Conservation (phyloP, 2,888 invertebrate genomes). For the Saturnia pavonia region DNA sequence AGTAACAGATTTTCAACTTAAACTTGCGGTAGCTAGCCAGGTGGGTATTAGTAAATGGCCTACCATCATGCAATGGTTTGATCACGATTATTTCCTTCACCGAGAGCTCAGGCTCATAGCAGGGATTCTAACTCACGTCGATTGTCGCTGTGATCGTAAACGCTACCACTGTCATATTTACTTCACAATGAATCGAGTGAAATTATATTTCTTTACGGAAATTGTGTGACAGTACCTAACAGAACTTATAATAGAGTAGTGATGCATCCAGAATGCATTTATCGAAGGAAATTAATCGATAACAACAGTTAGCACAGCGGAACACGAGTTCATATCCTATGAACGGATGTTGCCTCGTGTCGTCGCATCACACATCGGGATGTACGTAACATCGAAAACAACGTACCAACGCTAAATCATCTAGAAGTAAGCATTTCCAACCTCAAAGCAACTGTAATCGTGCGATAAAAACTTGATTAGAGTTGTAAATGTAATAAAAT, state of each 20-base stretch:
- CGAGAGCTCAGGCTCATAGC: too few species aligned
- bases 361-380: background rate
- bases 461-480: too few species aligned
- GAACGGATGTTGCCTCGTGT: background rate
- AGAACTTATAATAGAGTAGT: background rate
- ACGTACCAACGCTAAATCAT: background rate
- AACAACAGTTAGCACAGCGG: background rate
- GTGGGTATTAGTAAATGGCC: too few species aligned
- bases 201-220: background rate
- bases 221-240: background rate
- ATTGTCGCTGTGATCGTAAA: too few species aligned
- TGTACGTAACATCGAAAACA: background rate
- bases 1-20: too few species aligned
- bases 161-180: too few species aligned
- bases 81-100: too few species aligned
- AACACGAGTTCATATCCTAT: background rate
- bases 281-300: background rate
- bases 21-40: too few species aligned
- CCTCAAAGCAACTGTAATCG: background rate
- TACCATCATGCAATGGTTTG: too few species aligned
- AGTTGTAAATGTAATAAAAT: too few species aligned
- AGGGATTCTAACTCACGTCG: too few species aligned
- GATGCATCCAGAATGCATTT: background rate
- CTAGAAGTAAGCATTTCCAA: background rate
- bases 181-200: background rate